phyloP scores from a whole-genome alignment of 2,888 invertebrate species.

The Phasia obesa region DNA sequence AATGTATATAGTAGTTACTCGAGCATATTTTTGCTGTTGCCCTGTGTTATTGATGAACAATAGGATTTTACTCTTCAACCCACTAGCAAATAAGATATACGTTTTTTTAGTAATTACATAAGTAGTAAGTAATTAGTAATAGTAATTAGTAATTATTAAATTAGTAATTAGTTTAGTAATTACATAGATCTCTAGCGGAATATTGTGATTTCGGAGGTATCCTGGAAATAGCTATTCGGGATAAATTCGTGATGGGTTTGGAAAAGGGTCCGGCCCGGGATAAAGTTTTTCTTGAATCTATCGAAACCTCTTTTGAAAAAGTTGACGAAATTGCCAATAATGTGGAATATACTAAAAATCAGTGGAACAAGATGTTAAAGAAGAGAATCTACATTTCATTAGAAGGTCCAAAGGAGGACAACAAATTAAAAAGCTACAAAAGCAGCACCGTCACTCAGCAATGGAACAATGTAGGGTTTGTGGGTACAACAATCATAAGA shows the following conservation, averaged over 20 bases:
- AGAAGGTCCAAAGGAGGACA: not conserved
- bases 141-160: too few species aligned
- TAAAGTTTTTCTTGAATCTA: constrained; percentile 63
- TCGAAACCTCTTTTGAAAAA: constrained; percentile 21
- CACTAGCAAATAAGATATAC: too few species aligned
- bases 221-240: constrained; percentile 34
- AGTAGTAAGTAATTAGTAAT: too few species aligned
- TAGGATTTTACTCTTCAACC: too few species aligned
- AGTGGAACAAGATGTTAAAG: constrained; percentile 30
- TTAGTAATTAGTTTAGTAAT: too few species aligned
- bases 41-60: not conserved
- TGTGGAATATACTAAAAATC: constrained; percentile 44
- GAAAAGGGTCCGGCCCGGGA: constrained; percentile 63
- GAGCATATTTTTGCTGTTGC: too few species aligned
- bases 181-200: constrained; percentile 44
- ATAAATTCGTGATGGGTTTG: constrained; percentile 61
- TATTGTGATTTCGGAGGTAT: constrained; percentile 37
- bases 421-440: constrained; percentile 3
- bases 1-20: too few species aligned
- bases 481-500: constrained; percentile 55
- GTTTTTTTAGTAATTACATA: too few species aligned
- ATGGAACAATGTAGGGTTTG: constrained; percentile 52
- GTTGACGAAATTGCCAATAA: constrained; percentile 53
- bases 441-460: not conserved
- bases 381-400: constrained; percentile 4